Base-by-base conservation (phyloP, 2,888 invertebrate genomes). In the Megalurothrips usitatus region DNA sequence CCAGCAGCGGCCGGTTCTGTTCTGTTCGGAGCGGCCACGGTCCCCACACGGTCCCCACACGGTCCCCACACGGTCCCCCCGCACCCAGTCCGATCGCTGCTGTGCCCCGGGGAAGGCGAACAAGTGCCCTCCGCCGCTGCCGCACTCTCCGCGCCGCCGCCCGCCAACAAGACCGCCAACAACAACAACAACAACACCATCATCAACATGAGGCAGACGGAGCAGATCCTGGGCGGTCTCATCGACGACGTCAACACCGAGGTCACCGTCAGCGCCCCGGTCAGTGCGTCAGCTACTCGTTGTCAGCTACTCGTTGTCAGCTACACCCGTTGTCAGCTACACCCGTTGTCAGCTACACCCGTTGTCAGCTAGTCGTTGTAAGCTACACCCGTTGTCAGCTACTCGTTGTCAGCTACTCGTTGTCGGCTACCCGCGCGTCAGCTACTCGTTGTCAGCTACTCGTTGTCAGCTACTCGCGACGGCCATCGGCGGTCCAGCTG, bases 141-240 rank as follows among this genome's bases (percentile, higher is more conserved):
- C 10, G 14, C 68, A 75, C 68, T 12, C 10, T 11, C 26, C 6
- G 26, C 68, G 23, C 23, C 23, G 23, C 68, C 68, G 68, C 68
- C 4, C 23, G n/a, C 23, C 68, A 23, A 9, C n/a, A 14, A 49
- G 10, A n/a, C 6, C 63, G 63, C 63, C 63, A 11, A 6, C 63
- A 3, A 63, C 19, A 19, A n/a, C 68, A 68, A 6, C 11, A 23
- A 12, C 12, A 19, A 12, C 52, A 68, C 4, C 3, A 4, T 23
- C 68, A 75, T 12, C 12, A 23, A 12, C 10, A 75, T 75, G 68
- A 75, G 68, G 12, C 68, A 75, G 68, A 75, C 68, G 23, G 68
- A 75, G 68, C 68, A 75, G 68, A 75, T 75, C 68, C 68, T 75
- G 26, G 68, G 26, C 23, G 68, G 68, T 26, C 6, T 58, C 58